phyloP scores from a whole-genome alignment of 2,113 vertebrate species.

The Nanorana parkeri region DNA sequence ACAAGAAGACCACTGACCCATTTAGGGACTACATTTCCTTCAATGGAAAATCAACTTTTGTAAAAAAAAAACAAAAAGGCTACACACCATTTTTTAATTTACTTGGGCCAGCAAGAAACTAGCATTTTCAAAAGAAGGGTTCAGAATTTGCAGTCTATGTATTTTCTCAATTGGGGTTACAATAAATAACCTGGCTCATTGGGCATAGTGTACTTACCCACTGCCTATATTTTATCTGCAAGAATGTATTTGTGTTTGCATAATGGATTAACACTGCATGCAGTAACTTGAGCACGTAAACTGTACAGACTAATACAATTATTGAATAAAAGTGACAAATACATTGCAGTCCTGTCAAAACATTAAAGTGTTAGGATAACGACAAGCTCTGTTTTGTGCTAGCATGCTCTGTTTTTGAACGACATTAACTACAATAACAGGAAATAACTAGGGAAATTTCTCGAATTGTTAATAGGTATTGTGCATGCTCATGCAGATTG shows the following conservation, averaged over 20 bases:
- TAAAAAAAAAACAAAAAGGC: too few relatives aligned
- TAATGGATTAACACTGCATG: neutral
- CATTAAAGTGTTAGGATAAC: slow-evolving; percentile 60
- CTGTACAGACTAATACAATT: neutral
- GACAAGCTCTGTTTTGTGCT: slow-evolving; percentile 58
- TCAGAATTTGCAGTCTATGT: too few relatives aligned
- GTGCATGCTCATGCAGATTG: neutral
- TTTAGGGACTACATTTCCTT: too few relatives aligned
- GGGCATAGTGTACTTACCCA: neutral
- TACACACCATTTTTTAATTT: too few relatives aligned
- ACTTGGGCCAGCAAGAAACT: too few relatives aligned
- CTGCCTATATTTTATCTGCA: neutral
- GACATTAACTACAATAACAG: slow-evolving; percentile 61
- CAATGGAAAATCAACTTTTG: too few relatives aligned
- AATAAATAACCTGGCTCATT: too few relatives aligned
- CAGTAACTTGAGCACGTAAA: neutral
- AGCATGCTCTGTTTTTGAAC: slow-evolving; percentile 48
- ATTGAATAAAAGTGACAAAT: slow-evolving; percentile 61
- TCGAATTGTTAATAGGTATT: neutral
- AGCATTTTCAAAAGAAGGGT: too few relatives aligned
- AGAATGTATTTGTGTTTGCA: neutral
- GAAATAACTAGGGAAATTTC: slow-evolving; percentile 59
- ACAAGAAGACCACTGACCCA: too few relatives aligned
- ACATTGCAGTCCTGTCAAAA: slow-evolving; percentile 57
- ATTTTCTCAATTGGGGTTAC: too few relatives aligned